Evolutionary conservation across 1,140 invertebrate species (phyloP).

Genomic region (Magallana ariakensis): DNA sequence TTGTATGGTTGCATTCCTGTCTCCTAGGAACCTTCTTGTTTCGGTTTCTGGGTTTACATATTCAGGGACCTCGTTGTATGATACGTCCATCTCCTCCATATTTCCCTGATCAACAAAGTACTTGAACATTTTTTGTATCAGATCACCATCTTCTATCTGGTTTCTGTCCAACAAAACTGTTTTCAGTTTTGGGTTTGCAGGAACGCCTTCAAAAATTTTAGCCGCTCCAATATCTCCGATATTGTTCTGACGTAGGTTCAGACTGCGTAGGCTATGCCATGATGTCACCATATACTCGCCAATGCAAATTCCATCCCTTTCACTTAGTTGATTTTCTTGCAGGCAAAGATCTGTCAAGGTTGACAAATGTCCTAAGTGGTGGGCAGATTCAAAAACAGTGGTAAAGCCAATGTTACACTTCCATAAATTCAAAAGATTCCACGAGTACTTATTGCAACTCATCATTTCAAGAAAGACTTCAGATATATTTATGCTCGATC

Average conservation of each 20-base stretch:
- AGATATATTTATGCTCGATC: neutral
- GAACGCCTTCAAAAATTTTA: neutral
- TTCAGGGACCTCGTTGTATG: neutral
- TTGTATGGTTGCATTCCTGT: too few relatives aligned
- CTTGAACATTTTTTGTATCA: neutral
- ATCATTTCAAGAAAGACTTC: neutral
- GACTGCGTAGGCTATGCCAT: constrained; percentile 5
- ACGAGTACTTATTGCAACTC: neutral
- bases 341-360: constrained; percentile 2
- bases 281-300: constrained; percentile 12
- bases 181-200: neutral
- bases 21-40: neutral
- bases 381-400: neutral
- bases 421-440: constrained; percentile 6
- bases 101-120: neutral
- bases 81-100: constrained; percentile 1
- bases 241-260: neutral
- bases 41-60: neutral
- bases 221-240: neutral
- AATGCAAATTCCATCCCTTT: neutral
- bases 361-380: neutral
- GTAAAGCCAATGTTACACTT: constrained; percentile 5
- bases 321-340: neutral
- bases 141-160: neutral
- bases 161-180: neutral